These are phyloP conservation scores for Seriola dumerili DNA, from an alignment of 2,113 vertebrate species.

Conservation along the genomic window DNA sequence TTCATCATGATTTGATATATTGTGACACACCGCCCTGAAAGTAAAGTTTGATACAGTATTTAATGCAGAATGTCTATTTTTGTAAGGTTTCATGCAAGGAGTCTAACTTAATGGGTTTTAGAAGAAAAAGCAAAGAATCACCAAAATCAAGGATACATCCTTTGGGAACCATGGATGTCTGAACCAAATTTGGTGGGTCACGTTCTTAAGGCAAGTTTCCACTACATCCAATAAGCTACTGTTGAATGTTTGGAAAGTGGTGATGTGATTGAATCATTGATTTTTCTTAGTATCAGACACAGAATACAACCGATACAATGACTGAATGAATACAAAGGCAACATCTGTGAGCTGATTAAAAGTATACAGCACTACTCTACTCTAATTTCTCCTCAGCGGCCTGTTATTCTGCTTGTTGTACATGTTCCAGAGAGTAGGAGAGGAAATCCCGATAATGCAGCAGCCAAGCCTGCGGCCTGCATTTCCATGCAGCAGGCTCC, in stretches of 20 bases:
- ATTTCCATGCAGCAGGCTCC: constrained; percentile 92
- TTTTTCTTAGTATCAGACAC: neutral
- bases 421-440: constrained; percentile 80
- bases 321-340: neutral
- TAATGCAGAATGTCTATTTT: neutral
- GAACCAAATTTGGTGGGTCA: neutral
- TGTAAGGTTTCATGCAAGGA: neutral
- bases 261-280: neutral
- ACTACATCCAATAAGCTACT: neutral
- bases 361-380: neutral
- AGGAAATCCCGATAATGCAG: constrained; percentile 88
- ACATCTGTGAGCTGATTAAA: neutral
- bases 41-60: neutral
- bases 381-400: constrained; percentile 12
- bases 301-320: neutral
- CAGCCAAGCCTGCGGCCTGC: constrained; percentile 93
- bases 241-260: neutral
- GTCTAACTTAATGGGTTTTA: neutral
- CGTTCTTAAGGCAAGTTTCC: neutral
- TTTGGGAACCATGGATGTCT: neutral
- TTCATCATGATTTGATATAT: neutral
- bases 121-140: neutral
- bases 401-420: constrained; percentile 57
- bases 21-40: neutral
- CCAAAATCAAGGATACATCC: neutral